phyloP scores from a whole-genome alignment of 2,888 invertebrate genomes.

The Drosophila kambysellisi region DNA sequence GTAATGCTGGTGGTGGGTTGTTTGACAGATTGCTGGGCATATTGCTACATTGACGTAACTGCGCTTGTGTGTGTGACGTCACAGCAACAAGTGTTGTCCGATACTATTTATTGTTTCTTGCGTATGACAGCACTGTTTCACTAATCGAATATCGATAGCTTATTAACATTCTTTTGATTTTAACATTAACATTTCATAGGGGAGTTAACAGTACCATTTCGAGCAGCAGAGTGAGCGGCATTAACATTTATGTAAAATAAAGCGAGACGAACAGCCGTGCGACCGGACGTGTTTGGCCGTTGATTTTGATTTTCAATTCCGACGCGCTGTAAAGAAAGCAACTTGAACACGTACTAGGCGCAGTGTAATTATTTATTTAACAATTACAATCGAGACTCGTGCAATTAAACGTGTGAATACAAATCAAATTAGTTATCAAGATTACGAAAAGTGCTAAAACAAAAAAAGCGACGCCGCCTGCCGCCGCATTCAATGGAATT shows the following conservation, averaged over 20 bases:
- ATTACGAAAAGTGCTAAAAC: constrained; percentile 26
- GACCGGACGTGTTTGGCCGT: constrained; percentile 74
- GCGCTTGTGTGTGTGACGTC: constrained; percentile 62
- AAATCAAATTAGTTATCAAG: constrained; percentile 11
- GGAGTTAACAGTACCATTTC: constrained; percentile 20
- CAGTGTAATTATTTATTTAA: constrained; percentile 36
- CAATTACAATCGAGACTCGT: constrained; percentile 29
- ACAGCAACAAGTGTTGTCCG: constrained; percentile 70
- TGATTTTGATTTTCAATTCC: constrained; percentile 70
- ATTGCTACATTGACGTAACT: constrained; percentile 81
- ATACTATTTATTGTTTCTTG: constrained; percentile 7
- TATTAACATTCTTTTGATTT: constrained; percentile 3
- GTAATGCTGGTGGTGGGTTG: constrained; percentile 68
- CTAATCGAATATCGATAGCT: constrained; percentile 23
- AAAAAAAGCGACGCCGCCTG: constrained; percentile 45
- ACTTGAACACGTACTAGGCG: constrained; percentile 43
- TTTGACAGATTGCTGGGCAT: constrained; percentile 81
- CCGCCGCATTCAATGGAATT: constrained; percentile 37
- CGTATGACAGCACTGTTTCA: constrained; percentile 41
- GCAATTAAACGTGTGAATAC: constrained; percentile 34
- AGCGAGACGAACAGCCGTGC: constrained; percentile 61
- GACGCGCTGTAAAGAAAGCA: constrained; percentile 57
- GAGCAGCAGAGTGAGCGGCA: constrained; percentile 12
- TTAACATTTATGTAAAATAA: constrained; percentile 63
- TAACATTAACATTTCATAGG: background rate